Evolutionary conservation across 2,113 vertebrate species (phyloP), one percentile per base, ranked within the genome.

Genomic region (Platysteira castanea): DNA sequence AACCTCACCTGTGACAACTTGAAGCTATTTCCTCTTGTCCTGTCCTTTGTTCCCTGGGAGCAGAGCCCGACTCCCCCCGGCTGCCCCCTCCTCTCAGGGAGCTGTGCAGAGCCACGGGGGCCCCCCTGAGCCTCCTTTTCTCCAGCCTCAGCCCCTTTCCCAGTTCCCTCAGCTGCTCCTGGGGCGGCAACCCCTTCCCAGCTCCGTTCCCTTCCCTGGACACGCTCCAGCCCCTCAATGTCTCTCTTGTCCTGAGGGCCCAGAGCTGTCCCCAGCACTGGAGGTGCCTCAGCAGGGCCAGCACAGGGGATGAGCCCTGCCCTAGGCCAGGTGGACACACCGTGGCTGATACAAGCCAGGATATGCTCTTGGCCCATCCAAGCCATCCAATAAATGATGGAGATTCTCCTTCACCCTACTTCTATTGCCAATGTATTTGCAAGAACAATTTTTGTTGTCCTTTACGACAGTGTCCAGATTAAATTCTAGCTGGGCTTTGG

Each of bases 1-100:
- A 42, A 31, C 10, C 7, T 76, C 1, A 0, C 15, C 26, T 35
- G 41, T 8, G 2, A 3, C 8, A 54, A 1, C 14, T 15, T 47
- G 14, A 76, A 21, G 9, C 12, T 3, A 2, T 54, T 35, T 3
- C 24, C 39, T 19, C 39, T 76, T 5, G 2, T 60, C 2, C 35
- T 41, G 4, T 27, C 21, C 24, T 10, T 10, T 63, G 15, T 41
- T 21, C 13, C 13, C n/a, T 27, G 46, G 5, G 8, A 60, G 13
- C 19, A 74, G 5, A 65, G 6, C 44, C 31, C 0, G 4, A 22
- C 1, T 9, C 26, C 31, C 31, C 31, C 46, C 2, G 2, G 54
- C 8, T 80, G 26, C 16, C 19, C 23, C 13, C 60, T 89, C 53
- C 60, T 82, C 6, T 2, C 69, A 75, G 52, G 42, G 23, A n/a